Conservation (phyloP, 2,797 vertebrate genomes). For the Oryzias dopingdopingensis region DNA sequence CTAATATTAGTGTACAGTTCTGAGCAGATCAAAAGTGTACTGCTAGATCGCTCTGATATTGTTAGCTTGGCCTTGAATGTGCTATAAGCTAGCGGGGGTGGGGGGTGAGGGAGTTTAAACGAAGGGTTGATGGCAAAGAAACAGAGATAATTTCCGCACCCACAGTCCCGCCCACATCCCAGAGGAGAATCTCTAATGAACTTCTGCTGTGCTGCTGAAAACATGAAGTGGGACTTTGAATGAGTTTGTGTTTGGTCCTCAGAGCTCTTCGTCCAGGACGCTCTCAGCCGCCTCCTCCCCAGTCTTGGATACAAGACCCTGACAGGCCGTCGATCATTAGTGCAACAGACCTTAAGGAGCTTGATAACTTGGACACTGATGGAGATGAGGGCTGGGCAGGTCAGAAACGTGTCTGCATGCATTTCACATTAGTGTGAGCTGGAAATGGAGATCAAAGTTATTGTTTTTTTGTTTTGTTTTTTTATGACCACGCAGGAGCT, state of each 20-base stretch:
- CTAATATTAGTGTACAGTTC: too few relatives aligned
- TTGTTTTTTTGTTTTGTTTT: not conserved
- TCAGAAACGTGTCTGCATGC: constrained; percentile 52
- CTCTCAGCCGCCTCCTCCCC: constrained; percentile 73
- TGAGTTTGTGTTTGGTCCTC: constrained; percentile 1
- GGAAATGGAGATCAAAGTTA: not conserved
- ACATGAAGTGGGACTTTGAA: too few relatives aligned
- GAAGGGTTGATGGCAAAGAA: too few relatives aligned
- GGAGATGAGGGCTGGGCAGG: constrained; percentile 99
- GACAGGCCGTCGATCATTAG: constrained; percentile 95
- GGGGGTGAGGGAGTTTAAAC: too few relatives aligned
- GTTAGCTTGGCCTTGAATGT: too few relatives aligned
- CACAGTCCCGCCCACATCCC: too few relatives aligned
- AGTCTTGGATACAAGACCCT: constrained; percentile 87
- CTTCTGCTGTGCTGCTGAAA: too few relatives aligned
- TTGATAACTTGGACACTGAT: constrained; percentile 95
- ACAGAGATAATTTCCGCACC: too few relatives aligned
- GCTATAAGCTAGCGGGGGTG: too few relatives aligned
- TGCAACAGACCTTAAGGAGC: constrained; percentile 95
- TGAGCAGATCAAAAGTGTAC: too few relatives aligned
- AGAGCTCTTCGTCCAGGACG: constrained; percentile 81
- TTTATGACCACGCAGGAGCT: constrained; percentile 78
- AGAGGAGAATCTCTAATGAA: too few relatives aligned
- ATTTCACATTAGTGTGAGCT: not conserved
- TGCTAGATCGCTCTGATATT: too few relatives aligned